These are phyloP conservation scores for Mugil cephalus DNA, from an alignment of 2,113 vertebrate genomes.

Conservation along the genomic window DNA sequence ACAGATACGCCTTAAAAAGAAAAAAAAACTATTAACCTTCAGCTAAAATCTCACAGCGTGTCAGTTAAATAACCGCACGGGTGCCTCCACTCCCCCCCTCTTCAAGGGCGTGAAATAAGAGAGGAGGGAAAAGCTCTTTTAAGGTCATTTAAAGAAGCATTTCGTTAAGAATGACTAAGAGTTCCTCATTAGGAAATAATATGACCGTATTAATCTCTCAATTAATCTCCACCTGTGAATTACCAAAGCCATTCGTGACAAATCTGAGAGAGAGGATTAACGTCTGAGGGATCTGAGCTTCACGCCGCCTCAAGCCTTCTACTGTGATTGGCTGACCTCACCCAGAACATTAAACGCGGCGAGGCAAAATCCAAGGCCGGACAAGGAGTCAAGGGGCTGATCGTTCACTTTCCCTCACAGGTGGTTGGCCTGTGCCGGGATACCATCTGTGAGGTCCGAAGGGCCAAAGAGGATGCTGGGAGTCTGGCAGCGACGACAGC, in stretches of 20 bases:
- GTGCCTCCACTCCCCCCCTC: constrained; percentile 12
- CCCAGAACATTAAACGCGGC: constrained; percentile 51
- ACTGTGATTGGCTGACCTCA: constrained; percentile 62
- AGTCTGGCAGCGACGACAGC: constrained; percentile 58
- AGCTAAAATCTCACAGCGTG: constrained; percentile 35
- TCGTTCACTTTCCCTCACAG: constrained; percentile 56
- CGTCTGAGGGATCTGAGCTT: constrained; percentile 16
- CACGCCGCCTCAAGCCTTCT: neutral
- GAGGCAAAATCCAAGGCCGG: constrained; percentile 51
- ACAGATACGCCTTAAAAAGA: neutral
- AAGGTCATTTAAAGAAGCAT: constrained; percentile 40
- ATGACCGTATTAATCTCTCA: neutral
- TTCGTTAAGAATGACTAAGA: constrained; percentile 23
- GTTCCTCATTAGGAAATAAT: constrained; percentile 44
- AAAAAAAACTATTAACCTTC: constrained; percentile 46
- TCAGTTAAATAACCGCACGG: constrained; percentile 25
- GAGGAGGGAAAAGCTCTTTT: constrained; percentile 44
- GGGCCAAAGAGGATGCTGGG: constrained; percentile 68
- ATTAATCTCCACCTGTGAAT: constrained; percentile 21
- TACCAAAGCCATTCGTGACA: constrained; percentile 11
- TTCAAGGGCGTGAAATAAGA: constrained; percentile 33
- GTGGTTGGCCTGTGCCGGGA: constrained; percentile 57
- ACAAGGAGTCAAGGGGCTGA: constrained; percentile 50
- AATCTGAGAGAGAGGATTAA: constrained; percentile 2
- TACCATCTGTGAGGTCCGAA: constrained; percentile 66